These are phyloP conservation scores for Epicampocera succincta DNA, from an alignment of 2,888 invertebrate species.

Conservation along the genomic window DNA sequence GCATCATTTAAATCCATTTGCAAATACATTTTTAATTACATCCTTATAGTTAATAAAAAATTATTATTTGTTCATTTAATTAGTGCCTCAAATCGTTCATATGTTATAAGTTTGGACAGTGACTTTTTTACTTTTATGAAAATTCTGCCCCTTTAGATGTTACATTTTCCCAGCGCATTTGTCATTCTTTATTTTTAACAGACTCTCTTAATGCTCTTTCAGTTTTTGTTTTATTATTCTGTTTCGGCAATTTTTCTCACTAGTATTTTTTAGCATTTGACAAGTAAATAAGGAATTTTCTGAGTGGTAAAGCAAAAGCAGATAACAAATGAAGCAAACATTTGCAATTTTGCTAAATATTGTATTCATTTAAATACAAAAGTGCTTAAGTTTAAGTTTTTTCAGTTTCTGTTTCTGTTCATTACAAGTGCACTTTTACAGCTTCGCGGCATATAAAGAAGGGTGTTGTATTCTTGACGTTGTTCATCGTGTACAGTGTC, in stretches of 20 bases:
- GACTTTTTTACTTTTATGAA: background rate
- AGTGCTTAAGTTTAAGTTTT: slow-evolving; percentile 12
- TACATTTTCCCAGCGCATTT: background rate
- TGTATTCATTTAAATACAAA: slow-evolving; percentile 24
- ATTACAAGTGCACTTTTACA: slow-evolving; percentile 67
- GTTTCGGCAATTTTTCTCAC: background rate
- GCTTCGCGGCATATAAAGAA: slow-evolving; percentile 47
- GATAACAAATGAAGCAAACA: slow-evolving; percentile 10
- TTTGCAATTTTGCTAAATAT: slow-evolving; percentile 43
- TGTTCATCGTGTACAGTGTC: slow-evolving; percentile 27
- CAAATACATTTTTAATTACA: slow-evolving; percentile 70
- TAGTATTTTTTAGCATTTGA: slow-evolving; percentile 15
- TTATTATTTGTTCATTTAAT: slow-evolving; percentile 42
- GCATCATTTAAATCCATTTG: slow-evolving; percentile 71
- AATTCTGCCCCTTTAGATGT: slow-evolving; percentile 9
- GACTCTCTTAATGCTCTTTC: background rate
- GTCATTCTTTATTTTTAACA: background rate
- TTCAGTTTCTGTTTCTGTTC: slow-evolving; percentile 9
- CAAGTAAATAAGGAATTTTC: slow-evolving; percentile 22
- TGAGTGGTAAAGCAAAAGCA: slow-evolving; percentile 13
- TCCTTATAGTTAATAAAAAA: slow-evolving; percentile 49
- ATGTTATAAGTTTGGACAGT: slow-evolving; percentile 11
- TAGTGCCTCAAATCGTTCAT: slow-evolving; percentile 38
- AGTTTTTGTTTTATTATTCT: slow-evolving; percentile 5
- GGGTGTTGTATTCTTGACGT: slow-evolving; percentile 37